Base-by-base conservation (phyloP, 2,113 vertebrate species). In the Chinchilla lanigera region DNA sequence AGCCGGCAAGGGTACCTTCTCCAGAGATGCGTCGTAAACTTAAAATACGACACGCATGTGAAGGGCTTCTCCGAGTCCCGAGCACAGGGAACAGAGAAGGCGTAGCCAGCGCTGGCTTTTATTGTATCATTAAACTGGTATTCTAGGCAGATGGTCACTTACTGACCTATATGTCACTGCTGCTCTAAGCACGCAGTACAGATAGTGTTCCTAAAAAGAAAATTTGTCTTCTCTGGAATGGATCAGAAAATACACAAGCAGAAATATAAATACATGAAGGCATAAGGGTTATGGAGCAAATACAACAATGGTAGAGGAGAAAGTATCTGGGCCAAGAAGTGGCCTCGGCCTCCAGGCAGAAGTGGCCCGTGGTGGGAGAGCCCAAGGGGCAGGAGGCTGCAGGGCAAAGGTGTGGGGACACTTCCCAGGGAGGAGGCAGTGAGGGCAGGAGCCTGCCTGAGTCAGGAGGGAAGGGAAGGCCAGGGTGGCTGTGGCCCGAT, bases 71-170 rank as follows among this genome's bases (percentile, higher is more conserved):
- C 83, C 14, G 75, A 81, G 50, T 0, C 20, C 52, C 26, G 7
- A 30, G 47, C 19, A 16, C 26, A 0, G 0, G 12, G 41, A 0
- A 4, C 7, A 12, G 13, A 1, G 14, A 22, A 12, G 20, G 71
- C n/a, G 41, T 20, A 22, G 0, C 35, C 63, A 44, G 10, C 28
- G 5, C 1, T 24, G 26, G 78, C 22, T 6, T 28, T 10, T 3
- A 14, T 0, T 35, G 44, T 1, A 3, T 30, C 26, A 30, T 14
- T 3, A 44, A 17, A n/a, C 71, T 28, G 41, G 41, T 6, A 26
- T 44, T 75, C 13, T 20, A 22, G 81, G 84, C 56, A 5, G 24
- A 24, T 1, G 3, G 67, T 6, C 67, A 19, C 0, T 54, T 69
- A 35, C 12, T 69, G 67, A 20, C 67, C 67, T 5, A 7, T 8